These are phyloP conservation scores for Nycticebus coucang DNA, from an alignment of 2,113 vertebrate species.

Conservation along the genomic window DNA sequence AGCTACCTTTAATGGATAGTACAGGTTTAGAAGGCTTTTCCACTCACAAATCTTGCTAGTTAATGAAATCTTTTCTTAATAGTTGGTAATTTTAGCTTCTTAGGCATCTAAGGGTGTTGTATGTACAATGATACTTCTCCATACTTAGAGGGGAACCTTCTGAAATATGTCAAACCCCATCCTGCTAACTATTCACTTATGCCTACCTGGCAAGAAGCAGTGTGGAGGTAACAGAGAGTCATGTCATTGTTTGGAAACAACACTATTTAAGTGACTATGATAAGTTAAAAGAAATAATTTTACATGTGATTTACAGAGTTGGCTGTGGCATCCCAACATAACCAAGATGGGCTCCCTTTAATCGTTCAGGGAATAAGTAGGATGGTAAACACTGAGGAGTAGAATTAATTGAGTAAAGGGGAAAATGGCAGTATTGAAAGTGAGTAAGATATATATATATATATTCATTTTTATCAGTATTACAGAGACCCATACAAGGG, in stretches of 20 bases:
- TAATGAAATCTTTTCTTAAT: conserved; percentile 57
- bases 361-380: background rate
- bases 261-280: background rate
- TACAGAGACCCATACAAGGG: conserved; percentile 5
- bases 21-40: background rate
- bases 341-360: background rate
- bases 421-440: conserved; percentile 55
- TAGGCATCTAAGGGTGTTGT: conserved; percentile 37
- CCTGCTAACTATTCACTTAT: background rate
- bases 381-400: background rate
- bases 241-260: conserved; percentile 41
- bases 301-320: background rate
- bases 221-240: background rate
- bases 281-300: no score
- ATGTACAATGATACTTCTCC: conserved; percentile 41
- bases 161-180: background rate
- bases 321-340: background rate
- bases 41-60: conserved; percentile 6
- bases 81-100: background rate
- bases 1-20: background rate
- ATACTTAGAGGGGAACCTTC: conserved; percentile 31
- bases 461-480: background rate
- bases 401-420: conserved; percentile 44
- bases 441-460: background rate
- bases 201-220: conserved; percentile 57